Evolutionary conservation across 1,140 invertebrate genomes (phyloP).

Genomic region (Drosophila ercepeae): DNA sequence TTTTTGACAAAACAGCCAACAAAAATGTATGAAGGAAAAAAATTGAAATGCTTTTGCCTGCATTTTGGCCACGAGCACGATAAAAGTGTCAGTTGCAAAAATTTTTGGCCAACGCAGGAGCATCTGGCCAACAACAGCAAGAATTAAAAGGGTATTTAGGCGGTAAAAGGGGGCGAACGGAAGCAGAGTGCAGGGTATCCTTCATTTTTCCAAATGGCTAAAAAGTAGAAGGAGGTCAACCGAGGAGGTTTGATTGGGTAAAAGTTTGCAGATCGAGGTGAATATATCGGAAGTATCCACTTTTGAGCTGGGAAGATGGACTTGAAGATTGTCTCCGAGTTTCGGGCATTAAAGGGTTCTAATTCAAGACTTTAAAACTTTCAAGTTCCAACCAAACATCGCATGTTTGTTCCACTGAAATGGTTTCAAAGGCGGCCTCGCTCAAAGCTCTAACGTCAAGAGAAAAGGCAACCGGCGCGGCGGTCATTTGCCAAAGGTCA

Average conservation of each 20-base stretch:
- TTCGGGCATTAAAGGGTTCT: neutral
- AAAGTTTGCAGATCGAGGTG: slow-evolving; percentile 23
- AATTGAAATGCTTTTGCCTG: slow-evolving; percentile 45
- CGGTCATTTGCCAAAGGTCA: slow-evolving; percentile 44
- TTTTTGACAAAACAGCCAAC: slow-evolving; percentile 38
- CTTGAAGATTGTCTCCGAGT: too few species aligned
- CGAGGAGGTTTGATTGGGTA: neutral
- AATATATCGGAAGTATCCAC: slow-evolving; percentile 16
- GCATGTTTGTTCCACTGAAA: neutral
- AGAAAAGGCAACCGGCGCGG: slow-evolving; percentile 2
- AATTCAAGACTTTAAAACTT: neutral
- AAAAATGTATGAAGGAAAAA: slow-evolving; percentile 9
- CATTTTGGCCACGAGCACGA: slow-evolving; percentile 55
- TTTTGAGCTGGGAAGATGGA: neutral
- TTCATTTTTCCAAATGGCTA: slow-evolving; percentile 20
- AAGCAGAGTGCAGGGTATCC: neutral
- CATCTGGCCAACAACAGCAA: slow-evolving; percentile 35
- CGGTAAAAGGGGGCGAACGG: neutral
- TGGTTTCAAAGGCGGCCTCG: neutral
- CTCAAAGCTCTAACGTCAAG: slow-evolving; percentile 8
- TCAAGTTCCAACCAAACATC: too few species aligned
- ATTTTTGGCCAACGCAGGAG: slow-evolving; percentile 47
- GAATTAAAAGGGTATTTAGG: slow-evolving; percentile 27
- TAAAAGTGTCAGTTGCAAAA: slow-evolving; percentile 68
- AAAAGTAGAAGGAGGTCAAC: slow-evolving; percentile 8